Conservation (phyloP, 2,113 vertebrate species). For the Colius striatus region DNA sequence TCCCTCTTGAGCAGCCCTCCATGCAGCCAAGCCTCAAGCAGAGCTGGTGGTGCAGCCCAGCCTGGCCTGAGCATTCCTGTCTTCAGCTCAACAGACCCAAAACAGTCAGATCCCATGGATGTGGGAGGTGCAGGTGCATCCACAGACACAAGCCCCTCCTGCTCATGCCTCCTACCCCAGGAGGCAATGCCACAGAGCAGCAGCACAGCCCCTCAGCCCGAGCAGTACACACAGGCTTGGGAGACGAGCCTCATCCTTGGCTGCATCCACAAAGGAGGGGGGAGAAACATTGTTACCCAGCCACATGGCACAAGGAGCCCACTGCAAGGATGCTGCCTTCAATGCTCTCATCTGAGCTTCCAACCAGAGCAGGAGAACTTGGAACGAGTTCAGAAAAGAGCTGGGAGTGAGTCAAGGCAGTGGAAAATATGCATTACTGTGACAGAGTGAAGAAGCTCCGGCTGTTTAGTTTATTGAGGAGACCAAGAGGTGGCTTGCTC, state of each 20-base stretch:
- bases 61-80: neutral
- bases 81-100: neutral
- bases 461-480: slow-evolving; percentile 63
- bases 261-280: neutral
- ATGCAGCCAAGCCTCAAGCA: neutral
- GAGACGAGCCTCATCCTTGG: neutral
- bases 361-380: slow-evolving; percentile 22
- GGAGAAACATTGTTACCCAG: neutral
- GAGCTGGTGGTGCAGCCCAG: neutral
- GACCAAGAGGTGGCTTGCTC: slow-evolving; percentile 64
- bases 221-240: neutral
- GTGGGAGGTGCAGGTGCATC: neutral
- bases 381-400: slow-evolving; percentile 47
- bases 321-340: neutral
- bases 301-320: slow-evolving; percentile 11
- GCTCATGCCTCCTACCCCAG: neutral
- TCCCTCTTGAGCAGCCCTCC: neutral
- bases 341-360: neutral
- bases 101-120: fast-evolving
- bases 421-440: slow-evolving; percentile 62
- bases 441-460: slow-evolving; percentile 58
- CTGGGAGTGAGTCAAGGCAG: slow-evolving; percentile 59
- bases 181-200: neutral
- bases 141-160: fast-evolving
- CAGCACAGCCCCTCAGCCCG: neutral